Percentiles rank a stretch among this genome's conserved stretches.
phyloP scores from a whole-genome alignment of 2,113 vertebrate species.

The Leucoraja erinaceus region DNA sequence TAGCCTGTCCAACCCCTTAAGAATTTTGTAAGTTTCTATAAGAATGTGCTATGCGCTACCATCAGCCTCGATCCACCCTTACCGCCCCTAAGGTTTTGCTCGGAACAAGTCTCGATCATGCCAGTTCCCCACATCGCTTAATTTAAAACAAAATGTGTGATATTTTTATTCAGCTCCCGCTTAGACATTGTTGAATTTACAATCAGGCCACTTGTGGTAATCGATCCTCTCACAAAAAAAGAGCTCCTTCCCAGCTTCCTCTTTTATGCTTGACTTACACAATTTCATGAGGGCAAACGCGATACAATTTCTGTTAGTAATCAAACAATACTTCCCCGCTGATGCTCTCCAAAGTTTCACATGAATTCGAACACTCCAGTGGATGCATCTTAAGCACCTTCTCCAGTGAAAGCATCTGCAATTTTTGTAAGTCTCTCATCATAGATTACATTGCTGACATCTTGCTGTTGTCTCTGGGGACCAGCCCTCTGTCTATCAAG shows the following conservation, averaged over 20 bases:
- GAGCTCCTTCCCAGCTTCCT: background rate
- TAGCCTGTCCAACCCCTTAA: no score
- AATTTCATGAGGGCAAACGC: no score
- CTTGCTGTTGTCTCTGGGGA: background rate
- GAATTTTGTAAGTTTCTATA: no score
- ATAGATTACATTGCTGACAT: background rate
- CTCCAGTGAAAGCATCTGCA: background rate
- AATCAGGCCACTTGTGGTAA: background rate
- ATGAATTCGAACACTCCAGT: background rate
- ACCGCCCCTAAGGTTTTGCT: background rate
- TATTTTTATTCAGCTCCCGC: background rate
- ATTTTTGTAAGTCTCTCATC: background rate
- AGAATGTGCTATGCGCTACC: no score
- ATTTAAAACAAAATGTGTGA: background rate
- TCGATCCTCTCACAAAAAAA: background rate
- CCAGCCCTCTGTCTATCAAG: background rate
- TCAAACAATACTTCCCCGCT: background rate
- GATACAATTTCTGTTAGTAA: background rate
- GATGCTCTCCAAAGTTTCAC: background rate
- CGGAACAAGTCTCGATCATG: background rate
- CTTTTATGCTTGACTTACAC: background rate
- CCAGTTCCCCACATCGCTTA: background rate
- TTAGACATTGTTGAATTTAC: background rate
- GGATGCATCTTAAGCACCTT: background rate
- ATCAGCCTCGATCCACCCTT: background rate